Base-by-base conservation (phyloP, 2,797 vertebrate species). In the Calcarius lapponicus region DNA sequence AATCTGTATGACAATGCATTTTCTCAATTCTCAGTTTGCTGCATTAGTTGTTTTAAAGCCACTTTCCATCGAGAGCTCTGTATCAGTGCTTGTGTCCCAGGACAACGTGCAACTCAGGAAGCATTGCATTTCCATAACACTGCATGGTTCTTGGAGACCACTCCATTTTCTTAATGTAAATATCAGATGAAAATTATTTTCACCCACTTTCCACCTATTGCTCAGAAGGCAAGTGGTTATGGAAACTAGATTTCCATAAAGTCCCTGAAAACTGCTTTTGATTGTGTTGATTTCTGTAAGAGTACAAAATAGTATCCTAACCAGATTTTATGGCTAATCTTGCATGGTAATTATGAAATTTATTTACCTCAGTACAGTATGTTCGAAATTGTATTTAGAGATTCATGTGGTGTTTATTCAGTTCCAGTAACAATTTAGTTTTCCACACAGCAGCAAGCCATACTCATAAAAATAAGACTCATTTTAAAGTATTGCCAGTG, bases 381-480 rank as follows among this genome's bases (percentile, higher is more conserved):
- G 38, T 78, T 90, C 88, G 84, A 90, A 95, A 92, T 78, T 61
- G 38, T 86, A 74, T 80, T 96, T 94, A 93, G 85, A 96, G 87
- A 89, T 93, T 96, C 69, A 65, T 78, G 54, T 3, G 4, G 32
- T 83, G 20, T 88, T 87, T 91, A 78, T 95, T 86, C 3, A 1
- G 48, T 67, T 95, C 57, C 64, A 80, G 79, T 32, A 85, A 76
- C 48, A 91, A 76, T 76, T 89, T 58, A 18, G 42, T 45, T 93
- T 75, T 94, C 74, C 54, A 92, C 61, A 58, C 12, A 93, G 34
- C 65, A 93, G 80, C 58, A 88, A 94, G 65, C 73, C 57, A 83
- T 58, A 36, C 50, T 86, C 56, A 86, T 88, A 91, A 93, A 92
- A 92, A 74, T 42, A 80, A 76, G 38, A 61, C 19, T 60, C 0